Evolutionary conservation across 2,888 invertebrate genomes (phyloP).

Genomic region (Hipparchia semele): DNA sequence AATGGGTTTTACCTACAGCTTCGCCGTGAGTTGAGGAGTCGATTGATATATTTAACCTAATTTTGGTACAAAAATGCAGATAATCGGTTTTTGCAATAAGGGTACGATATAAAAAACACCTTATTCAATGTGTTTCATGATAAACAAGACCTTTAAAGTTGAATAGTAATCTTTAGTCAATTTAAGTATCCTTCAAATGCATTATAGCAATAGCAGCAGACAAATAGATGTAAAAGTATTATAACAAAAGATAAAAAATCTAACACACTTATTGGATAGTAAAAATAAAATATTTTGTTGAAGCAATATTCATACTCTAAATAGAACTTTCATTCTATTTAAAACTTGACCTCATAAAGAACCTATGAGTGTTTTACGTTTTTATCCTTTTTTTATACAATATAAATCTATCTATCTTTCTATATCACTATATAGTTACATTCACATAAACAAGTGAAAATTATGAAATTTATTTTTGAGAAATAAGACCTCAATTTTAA

Average conservation of each 20-base stretch:
- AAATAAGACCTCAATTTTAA: not conserved
- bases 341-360: slow-evolving; percentile 18
- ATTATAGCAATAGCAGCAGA: slow-evolving; percentile 34
- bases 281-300: not conserved
- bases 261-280: not conserved
- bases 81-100: too few relatives aligned
- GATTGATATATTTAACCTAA: too few relatives aligned
- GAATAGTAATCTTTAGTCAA: not conserved
- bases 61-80: too few relatives aligned
- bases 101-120: not conserved
- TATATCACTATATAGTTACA: not conserved
- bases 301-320: not conserved
- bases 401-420: not conserved
- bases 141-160: too few relatives aligned
- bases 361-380: slow-evolving; percentile 16
- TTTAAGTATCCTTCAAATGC: not conserved
- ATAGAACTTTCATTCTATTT: slow-evolving; percentile 20
- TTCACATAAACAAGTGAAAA: not conserved
- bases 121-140: not conserved
- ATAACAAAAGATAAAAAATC: not conserved
- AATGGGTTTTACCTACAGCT: too few relatives aligned
- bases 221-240: slow-evolving; percentile 23
- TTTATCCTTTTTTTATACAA: slow-evolving; percentile 3
- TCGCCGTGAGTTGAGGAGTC: too few relatives aligned
- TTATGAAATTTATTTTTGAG: not conserved